Percentiles rank a stretch among this genome's conserved stretches.
Conservation (phyloP, 2,113 vertebrate genomes). For the Neogale vison region DNA sequence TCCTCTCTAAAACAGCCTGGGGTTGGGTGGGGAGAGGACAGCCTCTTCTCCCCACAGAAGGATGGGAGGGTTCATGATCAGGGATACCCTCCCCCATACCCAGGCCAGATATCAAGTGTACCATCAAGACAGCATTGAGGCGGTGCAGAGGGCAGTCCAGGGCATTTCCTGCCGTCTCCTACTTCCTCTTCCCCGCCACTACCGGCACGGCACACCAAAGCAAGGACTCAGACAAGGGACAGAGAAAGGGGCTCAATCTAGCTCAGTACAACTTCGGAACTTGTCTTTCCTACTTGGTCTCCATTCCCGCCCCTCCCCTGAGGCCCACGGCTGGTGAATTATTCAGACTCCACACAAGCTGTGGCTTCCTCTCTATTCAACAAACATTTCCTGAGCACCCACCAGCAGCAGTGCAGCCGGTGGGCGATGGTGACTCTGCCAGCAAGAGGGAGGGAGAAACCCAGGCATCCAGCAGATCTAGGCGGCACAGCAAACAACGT, state of each 20-base stretch:
- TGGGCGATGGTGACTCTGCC: constrained; percentile 65
- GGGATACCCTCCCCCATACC: neutral
- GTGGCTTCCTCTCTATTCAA: constrained; percentile 76
- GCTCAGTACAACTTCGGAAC: neutral
- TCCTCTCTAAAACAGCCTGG: neutral
- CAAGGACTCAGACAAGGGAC: neutral
- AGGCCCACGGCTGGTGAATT: constrained; percentile 65
- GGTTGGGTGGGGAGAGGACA: neutral
- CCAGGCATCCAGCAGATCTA: neutral
- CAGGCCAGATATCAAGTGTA: neutral
- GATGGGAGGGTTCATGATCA: neutral
- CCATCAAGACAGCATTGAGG: neutral
- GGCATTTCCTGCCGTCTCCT: neutral
- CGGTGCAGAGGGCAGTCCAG: neutral
- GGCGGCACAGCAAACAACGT: neutral
- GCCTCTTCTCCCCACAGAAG: neutral
- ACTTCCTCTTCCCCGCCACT: neutral
- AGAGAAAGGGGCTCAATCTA: neutral
- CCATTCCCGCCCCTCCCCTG: neutral
- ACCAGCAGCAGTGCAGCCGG: constrained; percentile 51
- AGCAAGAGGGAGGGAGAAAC: constrained; percentile 50
- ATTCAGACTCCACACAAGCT: constrained; percentile 75
- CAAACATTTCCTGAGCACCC: constrained; percentile 76
- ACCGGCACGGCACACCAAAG: neutral
- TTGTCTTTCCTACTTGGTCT: constrained; percentile 7